These are phyloP conservation scores for Prionace glauca DNA, from an alignment of 2,797 vertebrate species.

Conservation along the genomic window DNA sequence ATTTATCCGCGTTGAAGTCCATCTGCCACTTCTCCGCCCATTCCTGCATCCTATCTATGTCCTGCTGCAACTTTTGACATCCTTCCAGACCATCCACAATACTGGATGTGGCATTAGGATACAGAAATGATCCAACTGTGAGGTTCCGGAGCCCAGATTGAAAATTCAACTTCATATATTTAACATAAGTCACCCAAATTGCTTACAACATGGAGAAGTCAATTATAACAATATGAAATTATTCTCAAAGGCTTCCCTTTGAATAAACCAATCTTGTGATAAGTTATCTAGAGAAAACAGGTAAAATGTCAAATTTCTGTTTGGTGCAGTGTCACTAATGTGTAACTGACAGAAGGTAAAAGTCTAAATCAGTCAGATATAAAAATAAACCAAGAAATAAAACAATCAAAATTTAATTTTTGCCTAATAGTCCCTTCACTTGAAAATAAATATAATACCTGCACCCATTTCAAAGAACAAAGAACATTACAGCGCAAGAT, in stretches of 20 bases:
- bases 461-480: not conserved
- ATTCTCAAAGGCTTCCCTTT: not conserved
- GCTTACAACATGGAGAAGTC: not conserved
- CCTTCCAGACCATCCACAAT: too few relatives aligned
- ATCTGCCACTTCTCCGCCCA: too few relatives aligned
- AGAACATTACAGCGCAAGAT: too few relatives aligned
- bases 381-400: not conserved
- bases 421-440: not conserved
- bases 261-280: not conserved
- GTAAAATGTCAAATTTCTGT: not conserved
- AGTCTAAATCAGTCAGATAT: not conserved
- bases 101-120: too few relatives aligned
- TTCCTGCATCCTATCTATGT: too few relatives aligned
- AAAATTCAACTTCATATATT: too few relatives aligned
- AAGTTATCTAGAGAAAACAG: not conserved
- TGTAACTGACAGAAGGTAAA: not conserved
- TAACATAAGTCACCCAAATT: not conserved
- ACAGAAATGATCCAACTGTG: too few relatives aligned
- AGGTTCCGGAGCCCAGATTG: too few relatives aligned
- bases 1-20: too few relatives aligned
- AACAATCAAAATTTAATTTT: not conserved
- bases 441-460: not conserved
- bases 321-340: not conserved
- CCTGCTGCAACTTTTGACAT: too few relatives aligned
- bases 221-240: not conserved